A percentile compares a stretch with the other conserved stretches of the same genome.
These are phyloP conservation scores for Myocastor coypus DNA, from an alignment of 2,113 vertebrate species.

Conservation along the genomic window DNA sequence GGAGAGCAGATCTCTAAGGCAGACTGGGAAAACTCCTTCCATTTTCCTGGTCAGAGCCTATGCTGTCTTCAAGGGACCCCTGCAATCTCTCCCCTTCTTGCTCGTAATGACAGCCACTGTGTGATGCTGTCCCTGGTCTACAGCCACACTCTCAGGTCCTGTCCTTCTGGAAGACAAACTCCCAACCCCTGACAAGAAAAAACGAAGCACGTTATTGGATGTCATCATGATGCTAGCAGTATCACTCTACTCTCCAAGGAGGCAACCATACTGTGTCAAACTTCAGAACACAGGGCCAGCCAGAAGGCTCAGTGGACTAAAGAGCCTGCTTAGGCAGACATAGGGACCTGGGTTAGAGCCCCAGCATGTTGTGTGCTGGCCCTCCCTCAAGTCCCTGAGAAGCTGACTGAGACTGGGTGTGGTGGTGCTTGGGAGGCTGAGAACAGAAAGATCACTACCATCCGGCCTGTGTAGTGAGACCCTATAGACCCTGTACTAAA, in stretches of 20 bases:
- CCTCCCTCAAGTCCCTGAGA: no score
- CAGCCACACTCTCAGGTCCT: neutral
- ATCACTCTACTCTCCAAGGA: neutral
- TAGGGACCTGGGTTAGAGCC: no score
- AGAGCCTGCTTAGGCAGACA: no score
- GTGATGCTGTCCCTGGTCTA: neutral
- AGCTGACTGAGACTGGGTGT: no score
- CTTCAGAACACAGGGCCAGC: neutral
- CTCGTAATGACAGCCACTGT: neutral
- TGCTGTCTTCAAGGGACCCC: neutral
- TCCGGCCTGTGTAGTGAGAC: no score
- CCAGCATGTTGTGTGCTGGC: no score
- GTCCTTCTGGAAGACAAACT: neutral
- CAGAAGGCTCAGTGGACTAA: no score
- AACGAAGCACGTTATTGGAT: neutral
- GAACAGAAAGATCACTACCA: no score
- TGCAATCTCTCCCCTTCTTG: neutral
- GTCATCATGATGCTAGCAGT: neutral
- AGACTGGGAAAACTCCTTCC: neutral
- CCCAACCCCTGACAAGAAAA: neutral
- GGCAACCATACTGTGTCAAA: neutral
- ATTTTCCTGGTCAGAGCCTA: neutral
- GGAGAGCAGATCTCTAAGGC: neutral
- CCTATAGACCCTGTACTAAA: no score
- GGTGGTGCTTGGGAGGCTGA: no score